Base-by-base conservation (phyloP, 1,140 invertebrate species). In the Lepidurus apus region DNA sequence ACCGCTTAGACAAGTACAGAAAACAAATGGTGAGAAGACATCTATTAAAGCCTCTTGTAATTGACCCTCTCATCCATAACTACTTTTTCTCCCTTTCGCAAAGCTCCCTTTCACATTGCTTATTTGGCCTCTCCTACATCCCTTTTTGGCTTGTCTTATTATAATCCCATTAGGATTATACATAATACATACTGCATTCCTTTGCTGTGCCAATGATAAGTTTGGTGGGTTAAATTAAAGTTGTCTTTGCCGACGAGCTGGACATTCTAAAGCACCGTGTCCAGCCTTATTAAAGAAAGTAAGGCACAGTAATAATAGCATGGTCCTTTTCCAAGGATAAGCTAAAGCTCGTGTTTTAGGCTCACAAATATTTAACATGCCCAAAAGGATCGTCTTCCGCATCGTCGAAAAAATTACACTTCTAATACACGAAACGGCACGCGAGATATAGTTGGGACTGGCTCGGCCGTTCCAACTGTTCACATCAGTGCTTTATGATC, bases 31-130 rank as follows among this genome's bases (percentile, higher is more conserved):
- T 65, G n/a, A 65, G 53, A 17, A 13, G 53, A 65, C 53, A n/a
- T 9, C 53, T 13, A 65, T 65, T 65, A 65, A 21, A 17, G 53
- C 53, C 53, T 17, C 13, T 21, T 65, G 53, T 65, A 11, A 65
- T 65, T 65, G 53, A 65, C 53, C 53, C 13, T 65, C 53, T 65
- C 53, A 65, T 65, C 53, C 7, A 65, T 65, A 65, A 65, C 53
- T 65, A 65, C 4, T 65, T 65, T 65, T 65, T 21, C 53, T 34
- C 34, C 17, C 17, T 65, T 17, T 17, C 13, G 6, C 4, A 65
- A 65, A 65, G n/a, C 53, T 34, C 34, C 53, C 53, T 7, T 65
- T 65, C 17, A 7, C 53, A 7, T 21, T 21, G n/a, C 53, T 65
- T 65, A 65, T 21, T 65, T 21, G 5, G 53, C 21, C 21, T 17